A percentile compares a stretch with the other conserved stretches of the same genome.
Evolutionary conservation across 2,113 vertebrate species (phyloP).

Genomic region (Genyomyrus donnyi): DNA sequence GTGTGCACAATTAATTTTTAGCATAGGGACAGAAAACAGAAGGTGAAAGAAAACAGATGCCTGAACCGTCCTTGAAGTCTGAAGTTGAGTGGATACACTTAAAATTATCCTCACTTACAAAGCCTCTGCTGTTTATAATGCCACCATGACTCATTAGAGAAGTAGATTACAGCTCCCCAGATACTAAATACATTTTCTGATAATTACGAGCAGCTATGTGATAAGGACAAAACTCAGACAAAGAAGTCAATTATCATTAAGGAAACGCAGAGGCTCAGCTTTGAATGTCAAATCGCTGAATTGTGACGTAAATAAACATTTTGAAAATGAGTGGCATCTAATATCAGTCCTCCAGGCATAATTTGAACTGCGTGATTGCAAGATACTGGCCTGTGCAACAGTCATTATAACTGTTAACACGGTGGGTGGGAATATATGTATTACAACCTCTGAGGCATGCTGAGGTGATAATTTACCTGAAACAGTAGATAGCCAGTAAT

Average conservation of each 20-base stretch:
- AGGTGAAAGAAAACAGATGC: constrained; percentile 5
- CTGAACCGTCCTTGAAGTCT: constrained; percentile 49
- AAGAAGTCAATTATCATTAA: constrained; percentile 46
- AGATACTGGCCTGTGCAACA: background rate
- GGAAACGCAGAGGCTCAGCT: constrained; percentile 21
- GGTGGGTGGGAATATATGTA: background rate
- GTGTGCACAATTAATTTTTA: background rate
- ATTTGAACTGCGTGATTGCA: background rate
- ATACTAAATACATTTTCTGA: constrained; percentile 44
- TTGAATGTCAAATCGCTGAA: constrained; percentile 19
- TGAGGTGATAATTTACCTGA: background rate
- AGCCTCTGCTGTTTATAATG: constrained; percentile 51
- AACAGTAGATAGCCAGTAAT: background rate
- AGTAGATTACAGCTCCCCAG: constrained; percentile 54
- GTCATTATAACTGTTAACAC: background rate
- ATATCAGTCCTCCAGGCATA: background rate
- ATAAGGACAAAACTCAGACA: constrained; percentile 50
- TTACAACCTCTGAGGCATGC: background rate
- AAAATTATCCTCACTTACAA: constrained; percentile 34
- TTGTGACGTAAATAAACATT: constrained; percentile 5
- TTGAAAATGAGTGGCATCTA: background rate
- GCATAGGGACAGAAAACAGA: constrained; percentile 25
- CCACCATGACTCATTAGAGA: constrained; percentile 53
- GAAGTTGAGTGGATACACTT: constrained; percentile 32
- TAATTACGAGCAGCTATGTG: constrained; percentile 59